Evolutionary conservation across 2,113 vertebrate genomes (phyloP).

Genomic region (Gorilla gorilla): DNA sequence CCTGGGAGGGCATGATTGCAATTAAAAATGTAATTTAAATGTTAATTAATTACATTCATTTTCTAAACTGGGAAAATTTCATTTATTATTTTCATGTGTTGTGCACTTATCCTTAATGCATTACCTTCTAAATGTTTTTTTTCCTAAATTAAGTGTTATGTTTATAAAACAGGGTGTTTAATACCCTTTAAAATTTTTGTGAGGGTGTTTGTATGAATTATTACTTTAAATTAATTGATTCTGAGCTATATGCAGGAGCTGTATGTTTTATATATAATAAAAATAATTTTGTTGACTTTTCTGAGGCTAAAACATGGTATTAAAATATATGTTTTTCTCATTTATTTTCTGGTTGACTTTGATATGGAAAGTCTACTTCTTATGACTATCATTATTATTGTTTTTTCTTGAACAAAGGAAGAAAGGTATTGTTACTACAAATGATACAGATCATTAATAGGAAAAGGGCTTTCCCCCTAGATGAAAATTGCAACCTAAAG

Average conservation of each 20-base stretch:
- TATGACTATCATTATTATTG: constrained; percentile 49
- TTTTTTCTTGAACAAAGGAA: constrained; percentile 68
- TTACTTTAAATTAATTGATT: constrained; percentile 91
- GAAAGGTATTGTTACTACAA: constrained; percentile 51
- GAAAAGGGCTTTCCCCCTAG: constrained; percentile 50
- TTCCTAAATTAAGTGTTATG: constrained; percentile 90
- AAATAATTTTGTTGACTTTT: constrained; percentile 72
- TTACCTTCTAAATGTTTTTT: constrained; percentile 90
- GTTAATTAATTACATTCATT: constrained; percentile 99
- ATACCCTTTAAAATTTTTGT: constrained; percentile 90
- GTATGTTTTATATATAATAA: constrained; percentile 77
- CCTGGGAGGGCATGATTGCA: constrained; percentile 96
- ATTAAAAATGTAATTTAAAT: constrained; percentile 99
- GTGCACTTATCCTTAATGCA: constrained; percentile 90
- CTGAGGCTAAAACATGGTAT: constrained; percentile 19
- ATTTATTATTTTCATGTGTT: constrained; percentile 93
- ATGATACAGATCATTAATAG: constrained; percentile 68
- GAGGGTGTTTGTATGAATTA: constrained; percentile 88
- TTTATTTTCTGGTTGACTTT: constrained; percentile 28
- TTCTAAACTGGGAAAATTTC: constrained; percentile 93
- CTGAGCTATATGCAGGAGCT: constrained; percentile 78
- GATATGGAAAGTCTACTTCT: constrained; percentile 28
- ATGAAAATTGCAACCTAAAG: constrained; percentile 73
- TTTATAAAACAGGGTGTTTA: constrained; percentile 91
- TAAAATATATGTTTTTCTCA: neutral